Evolutionary conservation across 2,113 vertebrate genomes (phyloP).

Genomic region (Gobiocypris rarus): DNA sequence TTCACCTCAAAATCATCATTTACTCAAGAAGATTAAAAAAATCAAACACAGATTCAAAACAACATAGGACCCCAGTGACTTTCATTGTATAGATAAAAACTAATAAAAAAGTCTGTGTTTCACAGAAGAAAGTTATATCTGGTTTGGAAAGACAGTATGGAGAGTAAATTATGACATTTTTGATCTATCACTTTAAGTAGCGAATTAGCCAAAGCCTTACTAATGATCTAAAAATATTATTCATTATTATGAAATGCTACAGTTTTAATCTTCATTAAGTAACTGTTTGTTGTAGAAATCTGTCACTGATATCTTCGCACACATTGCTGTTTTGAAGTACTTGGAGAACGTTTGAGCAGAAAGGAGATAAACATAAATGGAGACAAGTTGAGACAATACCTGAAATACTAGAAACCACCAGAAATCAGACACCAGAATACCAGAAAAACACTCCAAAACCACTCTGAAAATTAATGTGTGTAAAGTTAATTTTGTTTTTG

Average conservation of each 20-base stretch:
- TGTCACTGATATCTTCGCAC: not conserved
- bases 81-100: not conserved
- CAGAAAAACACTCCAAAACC: not conserved
- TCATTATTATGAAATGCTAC: not conserved
- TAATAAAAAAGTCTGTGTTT: not conserved
- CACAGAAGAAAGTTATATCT: not conserved
- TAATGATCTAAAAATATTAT: not conserved
- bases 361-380: not conserved
- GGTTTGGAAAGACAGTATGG: not conserved
- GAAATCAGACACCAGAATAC: not conserved
- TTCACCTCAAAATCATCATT: not conserved
- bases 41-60: too few species aligned
- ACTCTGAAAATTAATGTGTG: not conserved
- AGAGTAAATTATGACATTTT: not conserved
- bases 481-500: conserved; percentile 9
- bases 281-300: not conserved
- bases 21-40: not conserved
- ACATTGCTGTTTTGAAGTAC: not conserved
- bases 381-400: not conserved
- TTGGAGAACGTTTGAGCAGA: not conserved
- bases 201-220: not conserved
- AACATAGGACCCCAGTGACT: not conserved
- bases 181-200: not conserved
- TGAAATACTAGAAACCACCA: not conserved
- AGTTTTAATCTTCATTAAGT: not conserved